Evolutionary conservation across 2,797 vertebrate genomes (phyloP).

Genomic region (Tadarida brasiliensis): DNA sequence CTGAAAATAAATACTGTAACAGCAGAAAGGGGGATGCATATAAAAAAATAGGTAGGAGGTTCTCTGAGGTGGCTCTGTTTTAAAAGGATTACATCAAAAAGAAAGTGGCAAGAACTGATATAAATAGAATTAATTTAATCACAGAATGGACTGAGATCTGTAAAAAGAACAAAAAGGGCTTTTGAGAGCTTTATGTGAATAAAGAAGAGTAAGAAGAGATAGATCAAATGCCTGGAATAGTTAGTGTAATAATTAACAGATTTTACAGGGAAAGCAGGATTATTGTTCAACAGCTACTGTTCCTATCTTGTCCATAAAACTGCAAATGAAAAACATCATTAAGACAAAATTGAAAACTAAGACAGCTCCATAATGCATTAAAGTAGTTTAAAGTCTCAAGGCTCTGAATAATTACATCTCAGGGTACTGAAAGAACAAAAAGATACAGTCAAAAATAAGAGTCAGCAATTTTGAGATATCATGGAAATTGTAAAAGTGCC

Average conservation of each 20-base stretch:
- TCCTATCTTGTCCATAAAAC: slow-evolving; percentile 35
- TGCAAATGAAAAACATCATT: slow-evolving; percentile 42
- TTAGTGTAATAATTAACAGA: background rate
- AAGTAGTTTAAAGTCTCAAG: slow-evolving; percentile 44
- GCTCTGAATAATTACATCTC: slow-evolving; percentile 40
- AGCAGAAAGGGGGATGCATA: background rate
- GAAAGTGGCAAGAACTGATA: background rate
- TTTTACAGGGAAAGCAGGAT: slow-evolving; percentile 1
- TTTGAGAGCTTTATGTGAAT: background rate
- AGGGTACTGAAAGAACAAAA: slow-evolving; percentile 1
- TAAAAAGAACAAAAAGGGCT: background rate
- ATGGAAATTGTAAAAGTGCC: background rate
- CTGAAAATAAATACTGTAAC: slow-evolving; percentile 6
- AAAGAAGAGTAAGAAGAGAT: background rate
- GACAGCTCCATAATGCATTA: background rate
- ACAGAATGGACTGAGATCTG: background rate
- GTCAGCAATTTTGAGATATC: slow-evolving; percentile 33
- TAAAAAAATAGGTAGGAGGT: background rate
- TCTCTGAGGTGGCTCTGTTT: slow-evolving; percentile 15
- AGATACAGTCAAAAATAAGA: slow-evolving; percentile 8
- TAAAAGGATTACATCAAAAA: slow-evolving; percentile 30
- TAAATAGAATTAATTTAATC: background rate
- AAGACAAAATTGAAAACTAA: slow-evolving; percentile 65
- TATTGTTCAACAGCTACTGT: background rate
- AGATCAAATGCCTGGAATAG: background rate